Base-by-base conservation (phyloP, 2,113 vertebrate genomes). In the Nibea albiflora region DNA sequence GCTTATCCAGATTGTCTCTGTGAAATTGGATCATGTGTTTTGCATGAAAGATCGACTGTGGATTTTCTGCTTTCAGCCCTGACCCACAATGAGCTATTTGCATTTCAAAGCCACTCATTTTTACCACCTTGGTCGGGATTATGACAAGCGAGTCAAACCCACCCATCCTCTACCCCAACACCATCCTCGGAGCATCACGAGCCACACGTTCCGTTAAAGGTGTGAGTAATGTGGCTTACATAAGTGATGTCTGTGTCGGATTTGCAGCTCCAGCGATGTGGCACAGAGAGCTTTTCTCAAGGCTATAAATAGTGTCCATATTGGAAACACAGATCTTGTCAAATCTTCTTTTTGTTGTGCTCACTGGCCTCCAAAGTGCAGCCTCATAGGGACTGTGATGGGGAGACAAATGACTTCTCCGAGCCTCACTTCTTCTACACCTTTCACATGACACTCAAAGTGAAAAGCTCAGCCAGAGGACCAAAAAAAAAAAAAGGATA, bases 221-320 rank as follows among this genome's bases (percentile, higher is more conserved):
- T 87, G 83, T 47, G 14, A 86, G 72, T 85, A 78, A 88, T 85
- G 71, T 77, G 79, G 15, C 82, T 91, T 90, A 92, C 67, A 61
- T 90, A 92, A 94, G 24, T 68, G 50, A 66, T 76, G 50, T 61
- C 4, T 87, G 31, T 67, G 56, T 82, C 4, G 50, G 58, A 31
- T 57, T 78, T 60, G 72, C 63, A 62, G 83, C 80, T 77, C 16
- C 4, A 81, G 80, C 65, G 71, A 75, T 84, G 64, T 5, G 50
- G 65, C 77, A 84, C 58, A 35, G 42, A 85, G 68, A 81, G 80
- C 81, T 80, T 85, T 92, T 84, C 58, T 76, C 42, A 49, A 44
- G 76, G 76, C 83, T 94, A 94, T 92, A 90, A 92, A 93, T 94
- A 94, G 87, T 81, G 79, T 84, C 80, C 76, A 84, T 81, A 58